These are phyloP conservation scores for Drosophila arawakana DNA, from an alignment of 1,140 invertebrate genomes.

Conservation along the genomic window DNA sequence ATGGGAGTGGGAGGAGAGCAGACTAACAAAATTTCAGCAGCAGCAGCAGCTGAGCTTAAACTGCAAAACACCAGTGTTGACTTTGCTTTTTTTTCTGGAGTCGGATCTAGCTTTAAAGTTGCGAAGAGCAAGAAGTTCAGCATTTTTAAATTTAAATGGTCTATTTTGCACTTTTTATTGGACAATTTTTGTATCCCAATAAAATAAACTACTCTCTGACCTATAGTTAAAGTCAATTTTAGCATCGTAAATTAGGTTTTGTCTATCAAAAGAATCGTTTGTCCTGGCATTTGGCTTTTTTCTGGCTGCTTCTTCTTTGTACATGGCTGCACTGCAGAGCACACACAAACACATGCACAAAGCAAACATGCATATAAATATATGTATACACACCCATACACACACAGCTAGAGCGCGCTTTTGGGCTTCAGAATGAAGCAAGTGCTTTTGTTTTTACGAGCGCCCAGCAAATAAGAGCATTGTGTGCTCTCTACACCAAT, in stretches of 20 bases:
- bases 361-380: constrained; percentile 28
- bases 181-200: too few relatives aligned
- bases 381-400: constrained; percentile 28
- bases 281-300: too few relatives aligned
- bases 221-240: too few relatives aligned
- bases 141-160: too few relatives aligned
- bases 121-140: too few relatives aligned
- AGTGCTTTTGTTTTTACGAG: constrained; percentile 57
- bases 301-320: too few relatives aligned
- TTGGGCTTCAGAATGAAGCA: constrained; percentile 38
- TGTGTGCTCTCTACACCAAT: constrained; percentile 40
- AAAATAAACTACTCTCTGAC: too few relatives aligned
- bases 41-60: constrained; percentile 69
- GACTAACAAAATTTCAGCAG: constrained; percentile 48
- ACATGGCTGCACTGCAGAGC: constrained; percentile 1
- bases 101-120: too few relatives aligned
- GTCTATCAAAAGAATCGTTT: too few relatives aligned
- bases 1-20: background rate
- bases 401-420: constrained; percentile 44
- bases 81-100: too few relatives aligned
- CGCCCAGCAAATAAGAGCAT: constrained; percentile 52
- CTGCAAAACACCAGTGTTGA: constrained; percentile 42
- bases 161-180: too few relatives aligned
- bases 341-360: constrained; percentile 31
- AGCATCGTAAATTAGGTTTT: too few relatives aligned